Evolutionary conservation across 2,113 vertebrate genomes (phyloP).

Genomic region (Oreotrochilus melanogaster): DNA sequence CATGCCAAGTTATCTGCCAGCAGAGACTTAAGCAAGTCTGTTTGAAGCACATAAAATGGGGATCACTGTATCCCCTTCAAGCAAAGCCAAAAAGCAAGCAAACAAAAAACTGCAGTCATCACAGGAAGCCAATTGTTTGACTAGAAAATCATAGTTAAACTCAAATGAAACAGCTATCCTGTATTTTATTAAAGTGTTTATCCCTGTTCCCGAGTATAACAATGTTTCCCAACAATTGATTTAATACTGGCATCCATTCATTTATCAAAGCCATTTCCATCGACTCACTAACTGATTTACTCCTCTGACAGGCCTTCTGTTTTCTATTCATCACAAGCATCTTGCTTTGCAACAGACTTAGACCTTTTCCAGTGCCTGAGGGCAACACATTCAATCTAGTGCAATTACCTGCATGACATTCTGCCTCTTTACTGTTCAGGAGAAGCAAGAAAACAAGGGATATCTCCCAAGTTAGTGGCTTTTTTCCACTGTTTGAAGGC

Average conservation of each 20-base stretch:
- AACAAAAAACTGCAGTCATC: not conserved
- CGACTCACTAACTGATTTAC: conserved; percentile 63
- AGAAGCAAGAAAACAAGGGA: conserved; percentile 21
- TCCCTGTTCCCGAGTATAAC: not conserved
- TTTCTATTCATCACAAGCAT: conserved; percentile 69
- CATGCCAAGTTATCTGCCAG: not conserved
- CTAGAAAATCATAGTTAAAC: not conserved
- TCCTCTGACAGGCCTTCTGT: conserved; percentile 33
- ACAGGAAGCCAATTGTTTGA: not conserved
- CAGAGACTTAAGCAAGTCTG: not conserved
- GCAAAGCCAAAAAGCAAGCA: conserved; percentile 1
- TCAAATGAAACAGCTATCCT: not conserved
- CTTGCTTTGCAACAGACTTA: conserved; percentile 63
- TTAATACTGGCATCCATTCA: conserved; percentile 46
- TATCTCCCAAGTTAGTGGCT: not conserved
- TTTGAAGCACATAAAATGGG: not conserved
- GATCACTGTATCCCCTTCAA: not conserved
- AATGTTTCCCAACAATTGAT: conserved; percentile 35
- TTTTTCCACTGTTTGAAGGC: not conserved
- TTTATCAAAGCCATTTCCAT: conserved; percentile 58
- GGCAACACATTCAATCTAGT: conserved; percentile 46
- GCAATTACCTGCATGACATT: conserved; percentile 58
- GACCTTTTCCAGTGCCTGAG: conserved; percentile 42
- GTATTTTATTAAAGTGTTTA: conserved; percentile 60
- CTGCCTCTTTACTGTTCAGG: conserved; percentile 9